These are phyloP conservation scores for Corythoichthys haematopterus DNA, from an alignment of 2,113 vertebrate genomes.

Conservation along the genomic window DNA sequence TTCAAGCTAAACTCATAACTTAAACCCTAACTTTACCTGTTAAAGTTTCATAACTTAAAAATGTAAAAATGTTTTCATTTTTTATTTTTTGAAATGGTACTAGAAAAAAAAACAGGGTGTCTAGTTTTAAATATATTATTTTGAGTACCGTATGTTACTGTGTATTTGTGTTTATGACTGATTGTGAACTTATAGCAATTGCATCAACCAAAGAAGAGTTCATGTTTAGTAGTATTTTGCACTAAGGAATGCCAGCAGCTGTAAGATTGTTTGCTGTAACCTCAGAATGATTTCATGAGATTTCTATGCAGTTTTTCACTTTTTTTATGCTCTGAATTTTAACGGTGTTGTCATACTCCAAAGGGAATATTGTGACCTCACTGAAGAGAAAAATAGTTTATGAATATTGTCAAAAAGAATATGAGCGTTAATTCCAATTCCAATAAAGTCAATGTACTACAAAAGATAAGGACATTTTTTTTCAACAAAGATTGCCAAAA, in stretches of 20 bases:
- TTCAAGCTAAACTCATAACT: not conserved
- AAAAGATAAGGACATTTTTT: too few species aligned
- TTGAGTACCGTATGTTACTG: not conserved
- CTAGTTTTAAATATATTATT: not conserved
- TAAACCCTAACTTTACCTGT: too few species aligned
- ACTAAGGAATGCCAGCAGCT: not conserved
- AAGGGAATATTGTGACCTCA: not conserved
- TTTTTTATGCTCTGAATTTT: constrained; percentile 15
- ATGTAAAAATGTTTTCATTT: not conserved
- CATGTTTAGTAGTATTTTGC: not conserved
- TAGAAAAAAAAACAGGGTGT: not conserved
- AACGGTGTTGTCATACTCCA: constrained; percentile 4
- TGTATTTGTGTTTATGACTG: not conserved
- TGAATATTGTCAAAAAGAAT: too few species aligned
- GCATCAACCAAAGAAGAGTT: constrained; percentile 1
- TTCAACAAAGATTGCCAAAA: too few species aligned
- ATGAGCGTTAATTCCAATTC: too few species aligned
- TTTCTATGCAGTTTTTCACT: constrained; percentile 15
- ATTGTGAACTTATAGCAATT: not conserved
- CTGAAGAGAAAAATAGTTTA: not conserved
- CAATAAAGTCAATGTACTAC: too few species aligned
- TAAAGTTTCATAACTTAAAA: not conserved
- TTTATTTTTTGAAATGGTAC: not conserved
- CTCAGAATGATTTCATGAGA: constrained; percentile 5
- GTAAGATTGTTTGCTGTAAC: constrained; percentile 7